These are phyloP conservation scores for Cecropterus lyciades DNA, from an alignment of 1,140 invertebrate species.

Conservation along the genomic window DNA sequence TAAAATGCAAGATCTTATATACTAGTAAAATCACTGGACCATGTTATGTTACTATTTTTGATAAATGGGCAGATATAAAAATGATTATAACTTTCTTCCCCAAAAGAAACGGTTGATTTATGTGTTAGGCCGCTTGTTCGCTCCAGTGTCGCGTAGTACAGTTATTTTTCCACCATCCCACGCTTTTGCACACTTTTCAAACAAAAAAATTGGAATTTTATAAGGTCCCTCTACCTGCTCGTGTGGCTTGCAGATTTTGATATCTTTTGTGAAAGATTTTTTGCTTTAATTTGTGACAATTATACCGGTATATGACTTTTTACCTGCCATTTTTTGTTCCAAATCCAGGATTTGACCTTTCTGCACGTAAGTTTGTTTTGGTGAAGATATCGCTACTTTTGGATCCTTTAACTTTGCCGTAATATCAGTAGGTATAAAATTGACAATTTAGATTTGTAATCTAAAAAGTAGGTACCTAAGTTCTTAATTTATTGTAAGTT, in stretches of 20 bases:
- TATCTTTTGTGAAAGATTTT: slow-evolving; percentile 78
- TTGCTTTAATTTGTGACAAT: slow-evolving; percentile 84
- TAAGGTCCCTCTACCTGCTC: slow-evolving; percentile 77
- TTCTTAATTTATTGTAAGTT: too few species aligned
- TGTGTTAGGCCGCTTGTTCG: slow-evolving; percentile 45
- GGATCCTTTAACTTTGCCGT: slow-evolving; percentile 30
- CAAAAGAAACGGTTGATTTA: slow-evolving; percentile 52
- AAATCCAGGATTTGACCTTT: slow-evolving; percentile 59
- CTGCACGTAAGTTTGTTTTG: slow-evolving; percentile 76
- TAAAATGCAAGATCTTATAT: too few species aligned
- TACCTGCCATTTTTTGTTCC: slow-evolving; percentile 74
- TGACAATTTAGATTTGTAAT: too few species aligned
- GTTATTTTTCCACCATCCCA: slow-evolving; percentile 76
- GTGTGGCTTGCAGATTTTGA: slow-evolving; percentile 84
- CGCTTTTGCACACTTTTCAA: slow-evolving; percentile 76
- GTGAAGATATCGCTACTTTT: slow-evolving; percentile 52
- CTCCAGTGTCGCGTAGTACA: slow-evolving; percentile 58
- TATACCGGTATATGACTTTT: slow-evolving; percentile 84
- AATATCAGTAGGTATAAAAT: not conserved
- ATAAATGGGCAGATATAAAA: slow-evolving; percentile 17
- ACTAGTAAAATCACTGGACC: not conserved
- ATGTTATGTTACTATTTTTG: not conserved
- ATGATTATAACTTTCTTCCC: slow-evolving; percentile 28
- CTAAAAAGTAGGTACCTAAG: too few species aligned
- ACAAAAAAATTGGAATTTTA: slow-evolving; percentile 69